Conservation (phyloP, 2,113 vertebrate genomes). For the Microtus montanus region DNA sequence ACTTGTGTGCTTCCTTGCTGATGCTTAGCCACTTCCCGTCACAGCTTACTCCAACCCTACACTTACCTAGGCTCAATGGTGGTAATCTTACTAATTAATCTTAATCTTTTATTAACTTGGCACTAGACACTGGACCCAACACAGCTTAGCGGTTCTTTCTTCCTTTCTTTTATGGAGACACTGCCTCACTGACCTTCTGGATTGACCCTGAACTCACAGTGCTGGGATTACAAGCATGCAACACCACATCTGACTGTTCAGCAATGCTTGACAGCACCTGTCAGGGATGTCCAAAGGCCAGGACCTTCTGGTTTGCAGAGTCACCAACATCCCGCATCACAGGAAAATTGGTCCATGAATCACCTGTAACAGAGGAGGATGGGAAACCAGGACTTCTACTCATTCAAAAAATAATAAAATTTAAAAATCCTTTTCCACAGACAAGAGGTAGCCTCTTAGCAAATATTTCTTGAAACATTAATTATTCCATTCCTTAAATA, state of each 20-base stretch:
- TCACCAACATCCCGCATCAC: background rate
- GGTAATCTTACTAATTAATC: background rate
- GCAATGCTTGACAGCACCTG: background rate
- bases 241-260: background rate
- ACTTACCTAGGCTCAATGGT: constrained; percentile 31
- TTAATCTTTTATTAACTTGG: constrained; percentile 39
- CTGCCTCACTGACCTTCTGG: background rate
- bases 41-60: constrained; percentile 35
- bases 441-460: background rate
- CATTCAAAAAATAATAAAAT: constrained; percentile 6
- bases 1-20: background rate
- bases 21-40: constrained; percentile 7
- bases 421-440: background rate
- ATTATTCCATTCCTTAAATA: background rate
- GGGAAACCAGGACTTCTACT: background rate
- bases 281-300: background rate
- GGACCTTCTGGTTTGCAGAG: background rate
- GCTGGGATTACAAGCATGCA: background rate
- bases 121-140: background rate
- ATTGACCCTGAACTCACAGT: background rate
- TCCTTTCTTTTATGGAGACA: background rate
- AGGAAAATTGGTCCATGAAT: background rate
- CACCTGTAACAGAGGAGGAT: background rate
- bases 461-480: constrained; percentile 13
- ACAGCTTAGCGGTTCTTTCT: background rate